These are phyloP conservation scores for Coccyzus lansbergi DNA, from an alignment of 2,797 vertebrate genomes.

Conservation along the genomic window DNA sequence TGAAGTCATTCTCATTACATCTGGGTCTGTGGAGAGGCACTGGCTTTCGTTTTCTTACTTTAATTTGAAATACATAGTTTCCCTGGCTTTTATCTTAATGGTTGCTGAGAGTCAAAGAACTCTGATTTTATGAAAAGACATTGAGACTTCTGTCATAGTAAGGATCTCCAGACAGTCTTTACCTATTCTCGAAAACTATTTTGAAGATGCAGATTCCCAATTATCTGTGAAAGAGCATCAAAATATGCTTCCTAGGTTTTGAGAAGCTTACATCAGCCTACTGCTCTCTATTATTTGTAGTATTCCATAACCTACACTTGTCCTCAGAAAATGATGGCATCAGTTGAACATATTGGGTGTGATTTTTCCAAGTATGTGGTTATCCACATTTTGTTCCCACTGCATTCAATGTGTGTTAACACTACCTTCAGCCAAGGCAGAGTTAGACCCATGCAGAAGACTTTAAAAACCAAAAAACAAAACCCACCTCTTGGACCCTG, in stretches of 20 bases:
- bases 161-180: constrained; percentile 6
- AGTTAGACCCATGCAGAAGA: constrained; percentile 28
- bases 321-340: constrained; percentile 34
- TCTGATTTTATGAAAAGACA: constrained; percentile 13
- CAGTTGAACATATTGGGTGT: constrained; percentile 53
- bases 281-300: constrained; percentile 38
- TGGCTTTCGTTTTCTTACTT: constrained; percentile 20
- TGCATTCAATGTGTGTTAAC: constrained; percentile 19
- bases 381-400: constrained; percentile 28
- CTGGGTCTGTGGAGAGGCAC: background rate
- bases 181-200: constrained; percentile 19
- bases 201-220: background rate
- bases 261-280: constrained; percentile 41
- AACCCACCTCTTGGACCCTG: constrained; percentile 33
- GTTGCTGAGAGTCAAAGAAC: constrained; percentile 24
- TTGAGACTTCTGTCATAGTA: constrained; percentile 4
- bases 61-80: background rate
- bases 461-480: constrained; percentile 11
- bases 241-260: constrained; percentile 38
- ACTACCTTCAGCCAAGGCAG: constrained; percentile 47
- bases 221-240: background rate
- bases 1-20: background rate
- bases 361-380: constrained; percentile 54
- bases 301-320: constrained; percentile 48
- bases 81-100: background rate